Conservation (phyloP, 2,797 vertebrate species). For the Perodicticus potto region DNA sequence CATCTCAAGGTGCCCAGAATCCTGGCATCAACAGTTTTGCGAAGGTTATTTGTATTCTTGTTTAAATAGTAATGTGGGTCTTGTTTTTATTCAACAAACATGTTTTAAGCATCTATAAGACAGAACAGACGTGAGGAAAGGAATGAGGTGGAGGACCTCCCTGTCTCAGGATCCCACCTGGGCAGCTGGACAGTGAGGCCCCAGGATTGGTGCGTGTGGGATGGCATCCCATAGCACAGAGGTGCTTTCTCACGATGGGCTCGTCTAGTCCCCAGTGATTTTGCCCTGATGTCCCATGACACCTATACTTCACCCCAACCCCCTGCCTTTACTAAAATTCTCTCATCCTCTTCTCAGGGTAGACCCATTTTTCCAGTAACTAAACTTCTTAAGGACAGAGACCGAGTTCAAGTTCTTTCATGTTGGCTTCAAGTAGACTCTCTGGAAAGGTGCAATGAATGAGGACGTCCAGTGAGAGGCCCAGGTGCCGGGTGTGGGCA, state of each 20-base stretch:
- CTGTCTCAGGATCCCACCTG: background rate
- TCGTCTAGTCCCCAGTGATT: background rate
- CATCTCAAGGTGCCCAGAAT: background rate
- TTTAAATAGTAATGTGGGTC: background rate
- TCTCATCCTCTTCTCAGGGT: background rate
- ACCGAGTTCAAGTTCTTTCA: background rate
- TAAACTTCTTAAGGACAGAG: background rate
- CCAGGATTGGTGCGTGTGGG: background rate
- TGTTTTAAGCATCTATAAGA: background rate
- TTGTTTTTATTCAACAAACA: background rate
- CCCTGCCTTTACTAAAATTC: background rate
- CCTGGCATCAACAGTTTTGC: background rate
- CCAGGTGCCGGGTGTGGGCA: rapidly evolving
- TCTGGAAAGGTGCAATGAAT: background rate
- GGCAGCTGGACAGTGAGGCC: background rate
- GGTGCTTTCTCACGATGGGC: background rate
- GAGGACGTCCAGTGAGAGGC: background rate
- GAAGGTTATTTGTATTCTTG: background rate
- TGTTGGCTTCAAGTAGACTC: background rate
- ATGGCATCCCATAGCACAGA: rapidly evolving
- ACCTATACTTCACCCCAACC: background rate
- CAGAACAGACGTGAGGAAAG: background rate
- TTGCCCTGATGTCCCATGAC: background rate
- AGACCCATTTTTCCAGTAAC: background rate
- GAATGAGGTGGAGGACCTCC: background rate